phyloP scores from a whole-genome alignment of 2,113 vertebrate species.

The Chaetodon trifascialis region DNA sequence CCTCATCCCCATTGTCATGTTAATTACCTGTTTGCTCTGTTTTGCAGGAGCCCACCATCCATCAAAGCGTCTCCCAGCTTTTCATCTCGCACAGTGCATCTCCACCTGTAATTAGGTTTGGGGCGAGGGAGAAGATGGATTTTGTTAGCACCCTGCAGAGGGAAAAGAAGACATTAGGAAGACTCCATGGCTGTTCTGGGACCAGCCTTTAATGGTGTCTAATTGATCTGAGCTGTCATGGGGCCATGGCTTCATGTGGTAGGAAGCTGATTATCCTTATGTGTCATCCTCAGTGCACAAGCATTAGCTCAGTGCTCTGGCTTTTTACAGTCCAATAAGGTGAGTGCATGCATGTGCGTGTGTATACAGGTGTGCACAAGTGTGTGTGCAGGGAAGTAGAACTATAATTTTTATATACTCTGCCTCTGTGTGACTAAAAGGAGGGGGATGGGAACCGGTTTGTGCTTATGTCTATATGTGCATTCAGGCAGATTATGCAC shows the following conservation, averaged over 20 bases:
- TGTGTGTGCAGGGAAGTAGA: conserved; percentile 31
- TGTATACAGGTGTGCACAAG: conserved; percentile 15
- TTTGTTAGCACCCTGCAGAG: conserved; percentile 58
- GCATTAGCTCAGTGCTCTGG: conserved; percentile 41
- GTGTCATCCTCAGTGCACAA: conserved; percentile 47
- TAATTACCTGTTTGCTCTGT: conserved; percentile 75
- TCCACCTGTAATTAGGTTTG: conserved; percentile 81
- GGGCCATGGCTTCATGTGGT: conserved; percentile 63
- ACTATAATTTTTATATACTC: conserved; percentile 19
- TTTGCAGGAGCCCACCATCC: conserved; percentile 69
- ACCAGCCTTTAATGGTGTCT: conserved; percentile 74
- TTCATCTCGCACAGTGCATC: conserved; percentile 69
- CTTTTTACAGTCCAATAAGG: conserved; percentile 35
- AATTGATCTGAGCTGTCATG: conserved; percentile 79
- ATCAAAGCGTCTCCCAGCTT: conserved; percentile 73
- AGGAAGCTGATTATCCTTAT: conserved; percentile 65
- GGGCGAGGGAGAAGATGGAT: conserved; percentile 60
- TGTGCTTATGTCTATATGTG: conserved; percentile 29
- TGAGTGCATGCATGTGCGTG: conserved; percentile 9
- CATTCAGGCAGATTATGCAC: conserved; percentile 32
- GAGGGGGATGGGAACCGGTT: conserved; percentile 29
- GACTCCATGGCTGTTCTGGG: conserved; percentile 71
- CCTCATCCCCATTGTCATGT: conserved; percentile 78
- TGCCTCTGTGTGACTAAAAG: conserved; percentile 14
- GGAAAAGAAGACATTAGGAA: conserved; percentile 70